Conservation (phyloP, 2,797 vertebrate genomes). For the Characodon lateralis region DNA sequence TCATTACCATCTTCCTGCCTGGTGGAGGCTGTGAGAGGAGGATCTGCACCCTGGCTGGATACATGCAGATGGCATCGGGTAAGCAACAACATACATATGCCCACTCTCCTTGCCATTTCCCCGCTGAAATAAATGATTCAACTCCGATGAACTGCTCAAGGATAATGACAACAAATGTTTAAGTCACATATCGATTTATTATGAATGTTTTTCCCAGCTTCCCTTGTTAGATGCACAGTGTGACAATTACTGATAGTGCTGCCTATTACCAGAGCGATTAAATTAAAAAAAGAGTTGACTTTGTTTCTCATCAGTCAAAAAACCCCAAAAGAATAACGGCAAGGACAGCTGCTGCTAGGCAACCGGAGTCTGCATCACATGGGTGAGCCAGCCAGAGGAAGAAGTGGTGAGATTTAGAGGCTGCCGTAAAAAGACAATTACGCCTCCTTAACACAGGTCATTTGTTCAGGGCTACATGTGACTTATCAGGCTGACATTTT, state of each 20-base stretch:
- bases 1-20: constrained; percentile 91
- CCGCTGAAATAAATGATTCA: neutral
- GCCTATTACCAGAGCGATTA: constrained; percentile 27
- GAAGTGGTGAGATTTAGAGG: constrained; percentile 64
- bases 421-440: constrained; percentile 80
- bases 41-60: constrained; percentile 91
- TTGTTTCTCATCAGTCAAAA: constrained; percentile 59
- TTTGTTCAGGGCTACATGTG: constrained; percentile 72
- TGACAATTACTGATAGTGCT: constrained; percentile 25
- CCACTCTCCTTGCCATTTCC: neutral
- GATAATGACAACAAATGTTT: neutral
- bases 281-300: constrained; percentile 51
- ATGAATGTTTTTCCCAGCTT: constrained; percentile 7
- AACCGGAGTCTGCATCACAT: constrained; percentile 49
- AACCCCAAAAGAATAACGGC: constrained; percentile 51
- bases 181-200: neutral
- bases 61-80: constrained; percentile 95
- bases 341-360: constrained; percentile 79
- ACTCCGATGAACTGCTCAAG: neutral
- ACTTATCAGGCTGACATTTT: constrained; percentile 58
- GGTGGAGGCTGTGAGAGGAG: constrained; percentile 88
- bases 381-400: constrained; percentile 44
- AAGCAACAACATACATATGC: constrained; percentile 51
- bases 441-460: constrained; percentile 78
- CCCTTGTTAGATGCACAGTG: constrained; percentile 17